phyloP scores from a whole-genome alignment of 2,888 invertebrate genomes.

The Podotricha telesiphe region DNA sequence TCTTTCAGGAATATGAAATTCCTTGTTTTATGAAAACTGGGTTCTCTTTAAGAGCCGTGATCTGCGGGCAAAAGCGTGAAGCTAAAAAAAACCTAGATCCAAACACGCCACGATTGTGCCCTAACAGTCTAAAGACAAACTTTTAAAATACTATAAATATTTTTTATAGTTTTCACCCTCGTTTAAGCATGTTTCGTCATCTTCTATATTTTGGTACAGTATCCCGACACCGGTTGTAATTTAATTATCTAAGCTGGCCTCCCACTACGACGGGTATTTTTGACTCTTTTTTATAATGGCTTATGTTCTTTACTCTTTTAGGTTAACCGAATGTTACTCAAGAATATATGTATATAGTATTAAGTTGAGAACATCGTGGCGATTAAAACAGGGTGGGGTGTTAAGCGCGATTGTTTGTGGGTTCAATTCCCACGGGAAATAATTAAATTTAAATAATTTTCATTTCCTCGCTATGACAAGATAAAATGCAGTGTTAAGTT shows the following conservation, averaged over 20 bases:
- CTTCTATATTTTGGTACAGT: slow-evolving; percentile 39
- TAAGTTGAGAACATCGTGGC: no score
- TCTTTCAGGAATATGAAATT: no score
- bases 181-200: slow-evolving; percentile 31
- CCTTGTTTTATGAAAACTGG: no score
- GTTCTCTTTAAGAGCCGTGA: no score
- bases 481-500: no score
- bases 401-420: no score
- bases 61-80: no score
- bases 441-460: no score
- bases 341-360: no score
- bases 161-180: slow-evolving; percentile 17
- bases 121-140: not conserved
- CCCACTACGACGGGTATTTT: slow-evolving; percentile 44
- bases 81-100: not conserved
- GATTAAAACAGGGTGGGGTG: no score
- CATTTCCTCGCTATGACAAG: no score
- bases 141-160: slow-evolving; percentile 4
- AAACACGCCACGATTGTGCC: not conserved
- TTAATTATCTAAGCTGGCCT: slow-evolving; percentile 45
- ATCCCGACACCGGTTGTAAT: slow-evolving; percentile 37
- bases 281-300: slow-evolving; percentile 6
- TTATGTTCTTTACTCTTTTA: not conserved
- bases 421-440: no score
- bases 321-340: not conserved